Evolutionary conservation across 2,797 vertebrate species (phyloP).

Genomic region (Karalla daura): DNA sequence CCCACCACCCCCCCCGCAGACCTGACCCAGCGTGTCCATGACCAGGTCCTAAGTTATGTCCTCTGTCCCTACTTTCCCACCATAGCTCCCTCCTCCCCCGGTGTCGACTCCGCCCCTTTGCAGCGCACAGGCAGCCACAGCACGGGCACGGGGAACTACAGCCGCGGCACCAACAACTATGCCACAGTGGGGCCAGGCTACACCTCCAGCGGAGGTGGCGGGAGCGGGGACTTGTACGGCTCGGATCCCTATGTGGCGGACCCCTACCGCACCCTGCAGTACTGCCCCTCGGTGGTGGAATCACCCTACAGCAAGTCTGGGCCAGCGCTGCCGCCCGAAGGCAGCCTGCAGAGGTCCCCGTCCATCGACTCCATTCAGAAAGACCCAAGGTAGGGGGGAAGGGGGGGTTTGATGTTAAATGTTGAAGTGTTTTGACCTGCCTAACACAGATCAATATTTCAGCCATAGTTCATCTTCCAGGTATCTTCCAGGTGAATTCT

Average conservation of each 20-base stretch:
- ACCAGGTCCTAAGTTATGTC: constrained; percentile 97
- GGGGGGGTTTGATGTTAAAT: neutral
- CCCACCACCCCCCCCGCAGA: constrained; percentile 82
- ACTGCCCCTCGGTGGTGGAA: constrained; percentile 97
- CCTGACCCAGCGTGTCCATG: constrained; percentile 92
- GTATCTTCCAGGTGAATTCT: neutral
- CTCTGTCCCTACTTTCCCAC: constrained; percentile 98
- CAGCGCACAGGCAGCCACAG: constrained; percentile 97
- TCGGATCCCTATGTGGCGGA: constrained; percentile 85
- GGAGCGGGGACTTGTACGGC: constrained; percentile 73
- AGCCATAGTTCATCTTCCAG: neutral
- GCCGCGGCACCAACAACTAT: constrained; percentile 90
- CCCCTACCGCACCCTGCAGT: constrained; percentile 98
- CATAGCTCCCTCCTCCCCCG: constrained; percentile 99
- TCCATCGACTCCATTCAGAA: constrained; percentile 99
- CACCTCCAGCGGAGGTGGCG: constrained; percentile 67
- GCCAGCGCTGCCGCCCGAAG: constrained; percentile 95
- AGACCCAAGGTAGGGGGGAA: constrained; percentile 94
- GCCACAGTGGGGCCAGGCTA: constrained; percentile 88
- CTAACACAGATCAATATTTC: constrained; percentile 11
- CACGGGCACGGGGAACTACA: constrained; percentile 89
- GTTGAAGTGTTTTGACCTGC: too few relatives aligned
- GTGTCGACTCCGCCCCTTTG: constrained; percentile 99
- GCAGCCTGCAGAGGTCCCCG: constrained; percentile 95
- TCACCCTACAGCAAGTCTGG: constrained; percentile 99